A percentile compares a stretch with the other conserved stretches of the same genome.
Conservation (phyloP, 2,797 vertebrate species). For the Acanthurus leucopareius region DNA sequence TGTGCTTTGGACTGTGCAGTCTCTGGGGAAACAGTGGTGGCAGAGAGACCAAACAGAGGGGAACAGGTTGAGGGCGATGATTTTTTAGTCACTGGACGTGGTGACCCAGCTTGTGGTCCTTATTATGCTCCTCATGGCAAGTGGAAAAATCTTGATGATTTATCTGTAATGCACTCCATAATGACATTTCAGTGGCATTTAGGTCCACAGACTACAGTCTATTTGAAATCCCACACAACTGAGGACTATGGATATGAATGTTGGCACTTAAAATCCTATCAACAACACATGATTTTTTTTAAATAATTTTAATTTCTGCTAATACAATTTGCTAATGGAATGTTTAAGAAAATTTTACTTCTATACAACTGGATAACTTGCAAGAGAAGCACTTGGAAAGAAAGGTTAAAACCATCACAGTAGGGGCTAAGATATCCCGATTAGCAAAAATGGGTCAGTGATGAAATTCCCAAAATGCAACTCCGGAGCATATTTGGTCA, state of each 20-base stretch:
- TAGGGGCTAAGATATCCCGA: neutral
- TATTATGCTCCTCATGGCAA: conserved; percentile 23
- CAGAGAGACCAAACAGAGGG: conserved; percentile 24
- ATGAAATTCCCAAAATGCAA: neutral
- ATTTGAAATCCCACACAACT: conserved; percentile 3
- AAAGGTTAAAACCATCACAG: neutral
- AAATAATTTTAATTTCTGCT: neutral
- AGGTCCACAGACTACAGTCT: conserved; percentile 14
- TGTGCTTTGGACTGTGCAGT: conserved; percentile 57
- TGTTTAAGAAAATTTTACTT: neutral
- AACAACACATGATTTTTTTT: neutral
- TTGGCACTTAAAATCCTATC: neutral
- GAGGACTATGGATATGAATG: conserved; percentile 11
- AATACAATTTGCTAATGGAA: neutral
- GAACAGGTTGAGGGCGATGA: conserved; percentile 23
- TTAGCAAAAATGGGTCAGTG: neutral
- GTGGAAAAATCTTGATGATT: conserved; percentile 1
- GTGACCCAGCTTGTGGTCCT: neutral
- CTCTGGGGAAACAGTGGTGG: conserved; percentile 64
- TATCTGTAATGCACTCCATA: conserved; percentile 3
- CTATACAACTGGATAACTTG: neutral
- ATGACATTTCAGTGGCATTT: conserved; percentile 6
- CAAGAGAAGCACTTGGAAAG: neutral
- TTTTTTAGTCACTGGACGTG: conserved; percentile 34
- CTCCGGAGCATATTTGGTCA: neutral